phyloP scores from a whole-genome alignment of 2,113 vertebrate species.

The Stegastes partitus region DNA sequence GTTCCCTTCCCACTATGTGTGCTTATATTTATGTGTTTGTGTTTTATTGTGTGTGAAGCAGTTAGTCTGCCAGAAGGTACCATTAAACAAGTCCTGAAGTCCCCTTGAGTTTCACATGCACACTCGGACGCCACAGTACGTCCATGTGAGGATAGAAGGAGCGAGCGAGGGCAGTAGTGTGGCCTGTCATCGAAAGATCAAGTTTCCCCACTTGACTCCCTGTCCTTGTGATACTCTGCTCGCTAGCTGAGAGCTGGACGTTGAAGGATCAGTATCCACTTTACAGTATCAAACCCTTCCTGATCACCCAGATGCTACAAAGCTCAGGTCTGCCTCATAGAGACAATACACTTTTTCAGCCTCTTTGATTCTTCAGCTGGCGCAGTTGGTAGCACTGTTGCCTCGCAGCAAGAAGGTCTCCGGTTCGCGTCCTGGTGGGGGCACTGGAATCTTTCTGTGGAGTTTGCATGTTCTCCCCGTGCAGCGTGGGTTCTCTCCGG shows the following conservation, averaged over 20 bases:
- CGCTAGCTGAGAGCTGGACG: neutral
- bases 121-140: neutral
- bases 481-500: too few relatives aligned
- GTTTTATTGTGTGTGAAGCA: neutral
- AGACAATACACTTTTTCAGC: neutral
- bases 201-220: conserved; percentile 7
- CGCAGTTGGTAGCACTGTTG: too few relatives aligned
- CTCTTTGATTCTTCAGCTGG: neutral
- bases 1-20: neutral
- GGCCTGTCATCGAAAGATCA: neutral
- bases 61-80: neutral
- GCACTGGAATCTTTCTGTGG: too few relatives aligned
- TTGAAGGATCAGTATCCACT: neutral
- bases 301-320: neutral
- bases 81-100: neutral
- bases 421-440: too few relatives aligned
- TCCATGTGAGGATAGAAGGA: conserved; percentile 15
- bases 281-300: conserved; percentile 5
- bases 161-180: conserved; percentile 2
- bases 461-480: too few relatives aligned
- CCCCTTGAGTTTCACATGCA: neutral
- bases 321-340: neutral
- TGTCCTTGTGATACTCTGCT: neutral
- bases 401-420: too few relatives aligned
- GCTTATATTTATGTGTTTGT: neutral